Base-by-base conservation (phyloP, 2,888 invertebrate genomes). In the Meiosimyza decipiens region DNA sequence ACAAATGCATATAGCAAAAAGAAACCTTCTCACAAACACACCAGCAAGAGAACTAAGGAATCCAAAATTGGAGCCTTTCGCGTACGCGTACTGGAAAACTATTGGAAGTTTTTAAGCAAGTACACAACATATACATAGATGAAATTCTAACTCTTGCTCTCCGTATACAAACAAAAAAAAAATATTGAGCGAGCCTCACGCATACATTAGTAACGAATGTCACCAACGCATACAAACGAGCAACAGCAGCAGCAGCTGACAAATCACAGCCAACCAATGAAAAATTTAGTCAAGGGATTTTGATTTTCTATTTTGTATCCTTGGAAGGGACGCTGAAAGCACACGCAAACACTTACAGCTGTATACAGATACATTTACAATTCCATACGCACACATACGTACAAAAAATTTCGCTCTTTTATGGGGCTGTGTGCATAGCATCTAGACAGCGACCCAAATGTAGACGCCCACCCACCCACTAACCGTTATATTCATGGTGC, bases 201-300 rank as follows among this genome's bases (percentile, higher is more conserved):
- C 28, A 62, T 18, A 62, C 47, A 52, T 5, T n/a, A 40, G 13
- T 52, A 57, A 71, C 72, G 67, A 64, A 63, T 77, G 75, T 69
- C 57, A 49, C 54, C 47, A 73, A 73, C 75, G 71, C 73, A 73
- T 51, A 72, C 71, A 74, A 9, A 49, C 66, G 51, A 62, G 70
- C 52, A 33, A 13, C 51, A 71, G 40, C 28, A 40, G 18, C 51
- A 67, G 71, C 78, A 49, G 28, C 33, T 40, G 60, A 33, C 72
- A 87, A 87, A 87, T 87, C 87, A 87, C 87, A 83, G 86, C 82
- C 85, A 82, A 86, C 87, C 87, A 87, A 87, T 87, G 87, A 87
- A 87, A 87, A 86, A 86, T 86, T 86, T 85, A 86, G 86, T 86
- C 84, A 86, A 84, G 82, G 82, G 83, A 85, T 85, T 85, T 84